Base-by-base conservation (phyloP, 2,113 vertebrate species). In the Zingel zingel region DNA sequence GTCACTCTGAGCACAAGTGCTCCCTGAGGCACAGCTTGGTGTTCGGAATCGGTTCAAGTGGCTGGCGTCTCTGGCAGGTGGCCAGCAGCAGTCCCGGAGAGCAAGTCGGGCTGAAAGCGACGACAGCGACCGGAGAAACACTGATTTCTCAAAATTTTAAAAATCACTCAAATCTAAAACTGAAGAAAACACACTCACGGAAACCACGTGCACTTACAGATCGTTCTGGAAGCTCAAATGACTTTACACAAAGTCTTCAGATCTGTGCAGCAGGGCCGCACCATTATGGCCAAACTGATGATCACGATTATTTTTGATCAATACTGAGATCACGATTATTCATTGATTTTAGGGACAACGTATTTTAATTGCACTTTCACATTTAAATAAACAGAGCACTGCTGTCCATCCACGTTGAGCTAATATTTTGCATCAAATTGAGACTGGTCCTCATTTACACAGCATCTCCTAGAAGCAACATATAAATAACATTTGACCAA, bases 61-160 rank as follows among this genome's bases (percentile, higher is more conserved):
- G 51, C 39, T 74, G 9, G 10, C n/a, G 30, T 74, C 58, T 62
- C 76, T 83, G 77, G 83, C 86, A 81, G 74, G 77, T 21, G 39
- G 69, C 77, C 85, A 87, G 69, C 83, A 68, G 77, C n/a, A 27
- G 74, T 0, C 79, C 68, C 73, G 25, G 48, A 81, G 78, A 69
- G 62, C 10, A 13, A 70, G 61, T 50, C 36, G 0, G 68, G 74
- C 78, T 14, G 47, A 79, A 62, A 27, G 66, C 12, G 1, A 27
- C 10, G 13, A 54, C 15, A 5, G 53, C 0, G 23, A 74, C 39
- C 19, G n/a, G 48, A 45, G 23, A 18, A 51, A 36, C n/a, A 13
- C 19, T 0, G 23, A 56, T 56, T 82, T 33, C 74, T 30, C 6
- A 25, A 25, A 25, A 25, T 25, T 25, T 25, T n/a, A n/a, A 25